phyloP scores from a whole-genome alignment of 2,797 vertebrate species.

The Tauraco hartlaubi region DNA sequence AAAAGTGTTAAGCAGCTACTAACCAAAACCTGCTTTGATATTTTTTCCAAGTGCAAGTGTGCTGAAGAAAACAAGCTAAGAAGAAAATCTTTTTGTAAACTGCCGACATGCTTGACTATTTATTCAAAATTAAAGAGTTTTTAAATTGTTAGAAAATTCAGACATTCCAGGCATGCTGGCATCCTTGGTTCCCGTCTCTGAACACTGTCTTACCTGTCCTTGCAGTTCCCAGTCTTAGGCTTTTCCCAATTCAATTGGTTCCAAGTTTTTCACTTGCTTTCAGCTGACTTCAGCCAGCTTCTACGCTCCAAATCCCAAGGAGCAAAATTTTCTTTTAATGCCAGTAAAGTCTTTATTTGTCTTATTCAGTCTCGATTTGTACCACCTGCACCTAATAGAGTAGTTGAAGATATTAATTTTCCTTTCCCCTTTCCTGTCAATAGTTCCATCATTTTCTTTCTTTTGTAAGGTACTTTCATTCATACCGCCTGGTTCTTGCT shows the following conservation, averaged over 20 bases:
- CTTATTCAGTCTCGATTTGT: neutral
- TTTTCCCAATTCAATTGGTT: neutral
- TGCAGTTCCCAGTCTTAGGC: neutral
- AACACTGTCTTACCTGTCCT: neutral
- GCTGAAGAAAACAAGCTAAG: neutral
- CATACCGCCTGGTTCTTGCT: neutral
- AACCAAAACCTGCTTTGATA: neutral
- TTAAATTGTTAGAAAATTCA: neutral
- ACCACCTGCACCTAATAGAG: neutral
- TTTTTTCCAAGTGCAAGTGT: neutral
- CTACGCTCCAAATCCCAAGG: neutral
- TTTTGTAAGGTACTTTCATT: neutral
- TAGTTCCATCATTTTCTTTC: neutral
- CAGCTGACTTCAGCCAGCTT: neutral
- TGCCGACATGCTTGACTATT: neutral
- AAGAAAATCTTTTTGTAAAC: neutral
- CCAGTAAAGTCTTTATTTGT: neutral
- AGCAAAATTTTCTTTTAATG: neutral
- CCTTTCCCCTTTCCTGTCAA: neutral
- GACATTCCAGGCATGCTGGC: neutral
- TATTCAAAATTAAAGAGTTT: neutral
- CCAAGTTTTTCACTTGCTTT: neutral
- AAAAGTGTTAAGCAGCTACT: neutral
- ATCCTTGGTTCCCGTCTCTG: neutral
- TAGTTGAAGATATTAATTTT: neutral